Conservation (phyloP, 2,888 invertebrate genomes). For the Gisinianus flammeolus region DNA sequence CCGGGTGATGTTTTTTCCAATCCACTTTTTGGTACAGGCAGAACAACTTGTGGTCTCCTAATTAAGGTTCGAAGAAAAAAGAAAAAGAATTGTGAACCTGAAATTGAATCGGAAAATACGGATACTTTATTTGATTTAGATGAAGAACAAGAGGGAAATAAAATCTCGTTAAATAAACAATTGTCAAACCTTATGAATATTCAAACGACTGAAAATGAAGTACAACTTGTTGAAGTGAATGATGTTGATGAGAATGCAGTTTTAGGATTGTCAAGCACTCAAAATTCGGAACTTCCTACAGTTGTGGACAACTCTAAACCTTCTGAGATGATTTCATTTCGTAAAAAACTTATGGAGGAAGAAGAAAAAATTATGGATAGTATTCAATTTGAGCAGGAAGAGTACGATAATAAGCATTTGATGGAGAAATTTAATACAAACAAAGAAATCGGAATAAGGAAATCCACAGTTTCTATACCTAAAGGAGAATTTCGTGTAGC, state of each 20-base stretch:
- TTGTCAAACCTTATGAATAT: not conserved
- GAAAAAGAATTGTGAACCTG: constrained; percentile 41
- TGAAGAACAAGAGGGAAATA: not conserved
- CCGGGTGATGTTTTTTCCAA: constrained; percentile 83
- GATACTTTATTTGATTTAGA: constrained; percentile 3
- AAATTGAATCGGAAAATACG: not conserved
- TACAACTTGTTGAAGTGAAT: not conserved
- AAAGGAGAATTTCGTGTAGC: constrained; percentile 9
- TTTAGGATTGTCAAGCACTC: not conserved
- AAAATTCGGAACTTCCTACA: not conserved
- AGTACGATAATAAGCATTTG: not conserved
- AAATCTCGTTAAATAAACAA: not conserved
- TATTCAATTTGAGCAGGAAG: not conserved
- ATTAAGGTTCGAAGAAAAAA: constrained; percentile 71
- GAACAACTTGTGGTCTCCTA: constrained; percentile 72
- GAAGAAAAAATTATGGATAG: not conserved
- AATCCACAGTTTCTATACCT: constrained; percentile 20
- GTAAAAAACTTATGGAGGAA: not conserved
- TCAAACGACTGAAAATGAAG: too few species aligned
- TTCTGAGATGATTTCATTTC: not conserved
- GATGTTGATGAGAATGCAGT: not conserved
- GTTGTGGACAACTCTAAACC: not conserved
- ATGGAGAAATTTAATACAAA: not conserved
- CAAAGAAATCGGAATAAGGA: not conserved
- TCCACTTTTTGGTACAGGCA: constrained; percentile 74